Percentiles rank a stretch among this genome's conserved stretches.
Conservation (phyloP, 2,888 invertebrate genomes). For the Drosophila dives region DNA sequence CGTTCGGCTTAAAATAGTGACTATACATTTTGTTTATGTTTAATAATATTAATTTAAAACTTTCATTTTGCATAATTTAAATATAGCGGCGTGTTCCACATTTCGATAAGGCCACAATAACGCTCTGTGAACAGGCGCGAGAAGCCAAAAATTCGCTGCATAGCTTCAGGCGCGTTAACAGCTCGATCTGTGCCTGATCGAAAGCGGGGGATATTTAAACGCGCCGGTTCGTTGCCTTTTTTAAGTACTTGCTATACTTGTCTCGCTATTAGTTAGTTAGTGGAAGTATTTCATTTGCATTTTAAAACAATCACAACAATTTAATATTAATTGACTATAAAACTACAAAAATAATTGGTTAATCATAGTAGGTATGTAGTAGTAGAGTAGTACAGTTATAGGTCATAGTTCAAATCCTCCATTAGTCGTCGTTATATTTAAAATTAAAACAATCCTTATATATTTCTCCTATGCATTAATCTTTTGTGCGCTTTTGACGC, state of each 20-base stretch:
- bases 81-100: constrained; percentile 42
- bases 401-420: constrained; percentile 82
- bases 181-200: constrained; percentile 24
- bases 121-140: constrained; percentile 48
- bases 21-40: constrained; percentile 85
- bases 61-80: constrained; percentile 72
- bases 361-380: constrained; percentile 61
- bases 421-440: constrained; percentile 82
- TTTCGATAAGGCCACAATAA: constrained; percentile 16
- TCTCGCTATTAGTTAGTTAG: constrained; percentile 63
- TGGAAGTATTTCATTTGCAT: constrained; percentile 80
- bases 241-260: constrained; percentile 62
- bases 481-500: constrained; percentile 73
- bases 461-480: constrained; percentile 64
- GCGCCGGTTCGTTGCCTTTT: constrained; percentile 63
- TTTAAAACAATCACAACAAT: constrained; percentile 83
- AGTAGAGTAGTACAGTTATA: constrained; percentile 51
- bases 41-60: constrained; percentile 76
- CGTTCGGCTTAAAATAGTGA: constrained; percentile 84
- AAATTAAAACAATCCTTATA: constrained; percentile 74
- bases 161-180: constrained; percentile 58
- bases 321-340: constrained; percentile 81
- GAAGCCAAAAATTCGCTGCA: constrained; percentile 70
- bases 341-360: constrained; percentile 80
- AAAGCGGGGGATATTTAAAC: not conserved